Base-by-base conservation (phyloP, 1,140 invertebrate genomes). In the Teleogryllus occipitalis region DNA sequence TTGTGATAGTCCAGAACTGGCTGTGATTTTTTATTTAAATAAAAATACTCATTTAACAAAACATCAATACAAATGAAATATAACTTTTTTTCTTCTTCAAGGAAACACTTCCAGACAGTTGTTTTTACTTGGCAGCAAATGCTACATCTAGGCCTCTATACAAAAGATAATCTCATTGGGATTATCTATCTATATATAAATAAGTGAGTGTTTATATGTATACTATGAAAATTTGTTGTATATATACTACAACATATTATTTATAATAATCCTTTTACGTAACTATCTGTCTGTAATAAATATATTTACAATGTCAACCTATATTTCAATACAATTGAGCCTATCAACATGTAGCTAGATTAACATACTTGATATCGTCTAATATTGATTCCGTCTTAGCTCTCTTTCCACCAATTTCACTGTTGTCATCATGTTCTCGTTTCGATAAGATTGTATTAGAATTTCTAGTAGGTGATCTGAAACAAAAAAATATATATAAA, bases 361-460 rank as follows among this genome's bases (percentile, higher is more conserved):
- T 54, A 21, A 74, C 79, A 54, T 83, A 87, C 86, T 86, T 87
- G 7, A 87, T 85, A 78, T 87, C 86, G 39, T 87, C 87, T 0
- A 86, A 81, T 47, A 86, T 81, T 48, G 84, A 81, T 78, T 88
- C 87, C 7, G 49, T 78, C 77, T 78, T 78, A 22, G 49, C 14
- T 49, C 49, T 78, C n/a, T 78, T 74, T 27, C 39, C 54, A n/a
- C 7, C 3, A 15, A 12, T 10, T 3, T 78, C 54, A 15, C 39
- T 54, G 27, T 39, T 54, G 72, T 39, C 22, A 39, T 74, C 54
- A 74, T 73, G 14, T 65, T 47, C 77, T 18, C 77, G 48, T 72
- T 78, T 78, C n/a, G 46, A 12, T 3, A 8, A 47, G 7, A 7
- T 48, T 47, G 7, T 22, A 21, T n/a, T 77, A 22, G 39, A 18